Evolutionary conservation across 2,888 invertebrate genomes (phyloP), one percentile per base, ranked within the genome.

Genomic region (Cataglyphis altisquamis): DNA sequence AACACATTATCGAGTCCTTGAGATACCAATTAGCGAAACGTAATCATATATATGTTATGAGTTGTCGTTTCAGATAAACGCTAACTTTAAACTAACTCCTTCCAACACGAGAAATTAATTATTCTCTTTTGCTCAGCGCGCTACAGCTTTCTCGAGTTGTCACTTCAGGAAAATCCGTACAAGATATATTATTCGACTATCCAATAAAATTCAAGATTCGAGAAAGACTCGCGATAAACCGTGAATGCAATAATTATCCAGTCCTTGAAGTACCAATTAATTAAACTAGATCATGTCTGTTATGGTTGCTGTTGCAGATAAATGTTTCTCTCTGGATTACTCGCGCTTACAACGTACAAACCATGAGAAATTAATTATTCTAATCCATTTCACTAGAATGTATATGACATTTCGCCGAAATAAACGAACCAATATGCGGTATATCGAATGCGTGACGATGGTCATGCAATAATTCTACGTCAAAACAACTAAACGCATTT

Each of bases 401-500:
- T 18, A 15, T 9, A 8, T 15, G 18, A 39, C 41, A 6, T 3
- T 41, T 18, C 39, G 32, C 10, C 9, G 21, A n/a, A 77, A 21
- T 32, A 39, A 60, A 57, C 39, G 57, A 60, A n/a, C 9, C 18
- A 41, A 48, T n/a, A 10, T 0, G 55, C 62, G 67, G 18, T 21
- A 48, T 21, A 48, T 41, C 41, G n/a, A 70, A 39, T 18, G 62
- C 21, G 12, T 12, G 39, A 60, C 52, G 62, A 60, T 32, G 6
- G 48, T 68, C 48, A 1, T 25, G 60, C 75, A 15, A 29, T 39
- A n/a, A 64, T 10, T 25, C 21, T 68, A 64, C 48, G 67, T 64
- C 32, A 60, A n/a, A 10, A 39, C 21, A 21, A 32, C 74, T 83
- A 12, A 68, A 75, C 68, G 80, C 66, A 78, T 88, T 89, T 90